Conservation (phyloP, 2,888 invertebrate genomes). For the Epinotia nisella region DNA sequence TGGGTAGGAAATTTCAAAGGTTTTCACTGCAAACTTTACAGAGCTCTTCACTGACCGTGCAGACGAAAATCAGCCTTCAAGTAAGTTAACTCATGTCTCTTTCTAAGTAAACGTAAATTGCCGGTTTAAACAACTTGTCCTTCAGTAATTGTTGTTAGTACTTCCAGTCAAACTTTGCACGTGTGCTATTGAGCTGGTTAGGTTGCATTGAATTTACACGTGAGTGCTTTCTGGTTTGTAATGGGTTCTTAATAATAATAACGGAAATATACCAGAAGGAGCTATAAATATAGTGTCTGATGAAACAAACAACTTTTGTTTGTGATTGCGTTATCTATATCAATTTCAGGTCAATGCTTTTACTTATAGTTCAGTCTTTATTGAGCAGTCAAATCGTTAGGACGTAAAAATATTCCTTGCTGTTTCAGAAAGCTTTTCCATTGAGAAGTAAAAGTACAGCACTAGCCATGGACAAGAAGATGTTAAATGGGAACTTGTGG, state of each 20-base stretch:
- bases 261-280: constrained; percentile 14
- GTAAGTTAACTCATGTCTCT: constrained; percentile 55
- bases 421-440: constrained; percentile 57
- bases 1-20: constrained; percentile 54
- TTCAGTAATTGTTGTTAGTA: constrained; percentile 18
- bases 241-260: background rate
- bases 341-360: constrained; percentile 66
- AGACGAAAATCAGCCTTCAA: constrained; percentile 66
- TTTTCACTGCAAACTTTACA: constrained; percentile 52
- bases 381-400: constrained; percentile 30
- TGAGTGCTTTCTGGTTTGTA: constrained; percentile 14
- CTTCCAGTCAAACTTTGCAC: constrained; percentile 24
- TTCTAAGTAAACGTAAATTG: constrained; percentile 35
- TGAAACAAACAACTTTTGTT: constrained; percentile 65
- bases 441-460: constrained; percentile 58
- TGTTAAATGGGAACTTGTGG: constrained; percentile 87
- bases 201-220: constrained; percentile 6
- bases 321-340: constrained; percentile 72
- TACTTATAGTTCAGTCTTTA: constrained; percentile 57
- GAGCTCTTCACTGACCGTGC: constrained; percentile 53
- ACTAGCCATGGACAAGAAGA: constrained; percentile 71
- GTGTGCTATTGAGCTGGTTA: constrained; percentile 25
- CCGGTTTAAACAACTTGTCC: constrained; percentile 25
- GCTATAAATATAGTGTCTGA: constrained; percentile 31
- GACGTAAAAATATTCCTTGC: constrained; percentile 12